Percentiles rank a stretch among this genome's conserved stretches.
Evolutionary conservation across 2,888 invertebrate genomes (phyloP).

Genomic region (Lasiommata megera): DNA sequence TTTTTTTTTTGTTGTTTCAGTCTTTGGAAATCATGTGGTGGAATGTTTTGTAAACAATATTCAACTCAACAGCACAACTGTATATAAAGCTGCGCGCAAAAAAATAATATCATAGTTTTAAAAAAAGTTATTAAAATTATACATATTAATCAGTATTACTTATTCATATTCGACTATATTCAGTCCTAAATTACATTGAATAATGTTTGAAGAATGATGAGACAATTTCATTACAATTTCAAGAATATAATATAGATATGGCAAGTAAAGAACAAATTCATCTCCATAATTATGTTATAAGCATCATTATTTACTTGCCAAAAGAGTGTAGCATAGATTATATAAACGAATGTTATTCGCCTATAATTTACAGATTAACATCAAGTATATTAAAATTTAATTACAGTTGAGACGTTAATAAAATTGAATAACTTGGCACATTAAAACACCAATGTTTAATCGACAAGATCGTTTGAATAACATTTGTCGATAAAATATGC

Average conservation of each 20-base stretch:
- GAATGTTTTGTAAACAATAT: constrained; percentile 39
- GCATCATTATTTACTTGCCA: no score
- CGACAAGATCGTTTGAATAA: background rate
- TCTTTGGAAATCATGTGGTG: constrained; percentile 54
- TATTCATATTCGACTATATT: background rate
- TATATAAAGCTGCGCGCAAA: constrained; percentile 24
- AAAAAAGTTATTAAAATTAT: background rate
- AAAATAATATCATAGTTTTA: background rate
- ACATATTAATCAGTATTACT: background rate
- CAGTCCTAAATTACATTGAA: background rate
- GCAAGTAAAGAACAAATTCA: background rate
- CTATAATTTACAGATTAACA: no score
- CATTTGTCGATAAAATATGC: no score
- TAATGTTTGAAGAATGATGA: background rate
- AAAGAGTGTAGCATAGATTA: no score
- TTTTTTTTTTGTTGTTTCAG: constrained; percentile 41
- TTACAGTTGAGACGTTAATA: no score
- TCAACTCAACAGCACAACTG: constrained; percentile 33
- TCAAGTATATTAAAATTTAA: no score
- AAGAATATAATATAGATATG: background rate
- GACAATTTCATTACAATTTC: background rate
- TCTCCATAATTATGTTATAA: no score
- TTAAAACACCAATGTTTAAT: no score
- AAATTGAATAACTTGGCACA: no score
- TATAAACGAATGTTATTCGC: no score